phyloP scores from a whole-genome alignment of 1,140 invertebrate species.

The Telenomus remus region DNA sequence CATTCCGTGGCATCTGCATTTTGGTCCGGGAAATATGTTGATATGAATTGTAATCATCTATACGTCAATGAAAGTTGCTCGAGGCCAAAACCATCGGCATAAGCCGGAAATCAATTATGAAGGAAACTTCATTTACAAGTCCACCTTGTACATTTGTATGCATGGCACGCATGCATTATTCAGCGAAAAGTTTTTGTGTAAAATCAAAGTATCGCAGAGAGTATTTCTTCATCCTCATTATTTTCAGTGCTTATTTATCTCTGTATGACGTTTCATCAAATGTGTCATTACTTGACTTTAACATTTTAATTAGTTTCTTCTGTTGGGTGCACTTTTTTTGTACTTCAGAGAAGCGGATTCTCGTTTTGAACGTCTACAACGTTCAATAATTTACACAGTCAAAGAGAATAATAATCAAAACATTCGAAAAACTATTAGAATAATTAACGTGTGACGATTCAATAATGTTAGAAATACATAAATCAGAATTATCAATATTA shows the following conservation, averaged over 20 bases:
- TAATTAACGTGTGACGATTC: background rate
- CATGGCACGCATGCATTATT: conserved; percentile 37
- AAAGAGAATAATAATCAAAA: too few relatives aligned
- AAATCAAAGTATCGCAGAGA: conserved; percentile 14
- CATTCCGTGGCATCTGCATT: too few relatives aligned
- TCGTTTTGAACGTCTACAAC: too few relatives aligned
- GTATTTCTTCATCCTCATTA: conserved; percentile 21
- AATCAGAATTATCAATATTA: background rate
- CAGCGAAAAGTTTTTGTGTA: conserved; percentile 33
- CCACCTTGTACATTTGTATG: conserved; percentile 40
- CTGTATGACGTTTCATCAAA: conserved; percentile 10
- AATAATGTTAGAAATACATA: background rate
- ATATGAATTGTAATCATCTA: too few relatives aligned
- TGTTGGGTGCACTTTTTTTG: background rate
- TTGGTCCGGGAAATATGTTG: too few relatives aligned
- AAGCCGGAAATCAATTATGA: conserved; percentile 34
- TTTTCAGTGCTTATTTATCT: conserved; percentile 9
- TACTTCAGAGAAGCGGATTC: background rate
- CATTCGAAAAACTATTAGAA: too few relatives aligned
- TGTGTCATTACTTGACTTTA: conserved; percentile 26
- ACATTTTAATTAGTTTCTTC: conserved; percentile 18
- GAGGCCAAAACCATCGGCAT: background rate
- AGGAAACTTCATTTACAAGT: conserved; percentile 40
- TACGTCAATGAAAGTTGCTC: background rate
- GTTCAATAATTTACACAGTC: too few relatives aligned